A percentile compares a stretch with the other conserved stretches of the same genome.
These are phyloP conservation scores for Dorcus parallelipipedus DNA, from an alignment of 2,888 invertebrate genomes.

Conservation along the genomic window DNA sequence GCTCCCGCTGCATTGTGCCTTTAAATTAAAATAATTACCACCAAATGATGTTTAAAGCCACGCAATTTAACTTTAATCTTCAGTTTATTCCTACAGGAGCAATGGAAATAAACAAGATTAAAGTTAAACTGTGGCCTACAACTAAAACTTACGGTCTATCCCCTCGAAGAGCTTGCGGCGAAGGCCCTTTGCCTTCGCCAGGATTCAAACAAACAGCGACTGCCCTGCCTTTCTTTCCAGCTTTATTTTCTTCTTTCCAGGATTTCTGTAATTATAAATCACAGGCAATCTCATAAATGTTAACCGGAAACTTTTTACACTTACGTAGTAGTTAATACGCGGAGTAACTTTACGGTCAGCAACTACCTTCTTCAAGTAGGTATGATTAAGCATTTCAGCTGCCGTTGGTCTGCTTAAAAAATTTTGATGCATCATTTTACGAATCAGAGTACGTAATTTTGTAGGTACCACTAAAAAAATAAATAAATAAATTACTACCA, in stretches of 20 bases:
- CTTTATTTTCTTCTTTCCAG: conserved; percentile 6
- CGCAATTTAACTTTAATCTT: no score
- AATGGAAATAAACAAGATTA: neutral
- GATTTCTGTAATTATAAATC: conserved; percentile 4
- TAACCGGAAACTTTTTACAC: neutral
- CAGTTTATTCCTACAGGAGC: no score
- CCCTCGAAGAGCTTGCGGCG: neutral
- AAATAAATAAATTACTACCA: no score
- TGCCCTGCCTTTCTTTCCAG: neutral
- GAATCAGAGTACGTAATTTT: conserved; percentile 53
- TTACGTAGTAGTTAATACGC: conserved; percentile 18
- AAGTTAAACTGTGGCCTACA: neutral
- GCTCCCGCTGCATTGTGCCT: neutral
- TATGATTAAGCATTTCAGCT: conserved; percentile 48
- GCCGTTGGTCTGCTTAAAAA: conserved; percentile 54
- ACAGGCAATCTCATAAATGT: neutral
- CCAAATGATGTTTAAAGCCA: neutral
- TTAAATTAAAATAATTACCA: neutral
- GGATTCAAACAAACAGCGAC: conserved; percentile 14
- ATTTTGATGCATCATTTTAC: conserved; percentile 57
- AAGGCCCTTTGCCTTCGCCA: neutral
- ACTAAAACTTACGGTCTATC: conserved; percentile 7
- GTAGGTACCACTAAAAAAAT: conserved; percentile 45
- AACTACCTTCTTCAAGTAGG: conserved; percentile 4
- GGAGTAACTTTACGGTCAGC: conserved; percentile 1